Percentiles rank a stretch among this genome's conserved stretches.
phyloP scores from a whole-genome alignment of 2,888 invertebrate species.

The Notodonta ziczac region DNA sequence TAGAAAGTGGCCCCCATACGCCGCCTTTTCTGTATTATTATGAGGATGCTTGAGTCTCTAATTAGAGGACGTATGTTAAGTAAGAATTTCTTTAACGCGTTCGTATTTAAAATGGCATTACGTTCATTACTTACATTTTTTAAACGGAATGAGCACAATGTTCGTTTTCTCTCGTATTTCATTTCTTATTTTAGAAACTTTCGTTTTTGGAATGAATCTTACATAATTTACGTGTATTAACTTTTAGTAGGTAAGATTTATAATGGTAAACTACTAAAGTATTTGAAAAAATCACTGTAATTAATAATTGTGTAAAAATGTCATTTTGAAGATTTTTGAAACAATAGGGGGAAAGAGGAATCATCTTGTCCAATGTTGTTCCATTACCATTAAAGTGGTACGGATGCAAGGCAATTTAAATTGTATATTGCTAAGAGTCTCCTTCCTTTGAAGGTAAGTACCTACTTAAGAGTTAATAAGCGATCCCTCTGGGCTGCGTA shows the following conservation, averaged over 20 bases:
- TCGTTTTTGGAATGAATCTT: neutral
- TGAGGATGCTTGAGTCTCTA: slow-evolving; percentile 59
- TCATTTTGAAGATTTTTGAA: too few relatives aligned
- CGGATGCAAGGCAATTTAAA: too few relatives aligned
- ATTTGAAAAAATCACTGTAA: too few relatives aligned
- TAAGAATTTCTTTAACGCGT: slow-evolving; percentile 10
- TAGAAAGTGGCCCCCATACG: slow-evolving; percentile 74
- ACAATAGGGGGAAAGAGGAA: too few relatives aligned
- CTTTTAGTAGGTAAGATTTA: neutral
- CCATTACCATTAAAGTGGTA: too few relatives aligned
- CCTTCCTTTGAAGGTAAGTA: too few relatives aligned
- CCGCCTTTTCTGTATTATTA: slow-evolving; percentile 65
- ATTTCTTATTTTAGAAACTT: neutral
- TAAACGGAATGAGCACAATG: slow-evolving; percentile 2
- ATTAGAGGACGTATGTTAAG: slow-evolving; percentile 61
- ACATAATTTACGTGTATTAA: neutral
- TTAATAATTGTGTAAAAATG: too few relatives aligned
- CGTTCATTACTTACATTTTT: neutral
- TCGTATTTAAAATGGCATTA: slow-evolving; percentile 5
- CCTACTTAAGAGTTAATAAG: too few relatives aligned
- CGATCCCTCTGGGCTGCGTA: too few relatives aligned
- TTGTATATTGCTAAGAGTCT: too few relatives aligned
- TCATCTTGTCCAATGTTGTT: too few relatives aligned
- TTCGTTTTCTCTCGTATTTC: neutral
- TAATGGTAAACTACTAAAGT: slow-evolving; percentile 9